These are phyloP conservation scores for Berghia stephanieae DNA, from an alignment of 1,140 invertebrate genomes.

Conservation along the genomic window DNA sequence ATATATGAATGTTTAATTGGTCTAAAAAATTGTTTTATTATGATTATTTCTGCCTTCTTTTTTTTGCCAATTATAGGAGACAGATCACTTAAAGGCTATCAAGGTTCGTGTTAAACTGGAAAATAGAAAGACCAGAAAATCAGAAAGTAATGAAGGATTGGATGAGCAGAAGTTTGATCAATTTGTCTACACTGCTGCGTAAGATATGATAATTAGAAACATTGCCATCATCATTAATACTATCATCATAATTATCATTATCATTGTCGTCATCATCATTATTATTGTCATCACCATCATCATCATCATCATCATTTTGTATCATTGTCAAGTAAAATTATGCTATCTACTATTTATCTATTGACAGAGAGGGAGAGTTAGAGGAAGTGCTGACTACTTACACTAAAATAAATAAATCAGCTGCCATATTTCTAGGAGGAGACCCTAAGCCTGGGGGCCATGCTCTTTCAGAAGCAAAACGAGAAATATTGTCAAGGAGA, in stretches of 20 bases:
- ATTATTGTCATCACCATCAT: too few species aligned
- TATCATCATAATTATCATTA: too few species aligned
- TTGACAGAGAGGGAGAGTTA: constrained; percentile 72
- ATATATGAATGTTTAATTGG: too few species aligned
- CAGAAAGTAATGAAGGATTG: constrained; percentile 37
- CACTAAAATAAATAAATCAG: constrained; percentile 74
- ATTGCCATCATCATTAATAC: too few species aligned
- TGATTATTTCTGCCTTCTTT: background rate
- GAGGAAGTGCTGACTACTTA: constrained; percentile 75
- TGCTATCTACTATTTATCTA: constrained; percentile 21
- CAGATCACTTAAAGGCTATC: constrained; percentile 50
- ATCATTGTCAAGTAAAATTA: background rate
- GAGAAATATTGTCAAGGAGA: constrained; percentile 28
- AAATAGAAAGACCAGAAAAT: constrained; percentile 33
- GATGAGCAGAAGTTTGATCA: constrained; percentile 59
- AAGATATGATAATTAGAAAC: constrained; percentile 17
- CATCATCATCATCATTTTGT: too few species aligned
- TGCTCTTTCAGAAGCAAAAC: constrained; percentile 4
- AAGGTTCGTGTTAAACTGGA: constrained; percentile 45
- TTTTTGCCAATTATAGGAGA: constrained; percentile 51
- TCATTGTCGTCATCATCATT: too few species aligned
- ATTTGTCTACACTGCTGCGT: constrained; percentile 61
- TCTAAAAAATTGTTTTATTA: background rate
- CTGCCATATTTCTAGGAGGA: constrained; percentile 73
- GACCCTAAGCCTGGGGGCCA: constrained; percentile 37